These are phyloP conservation scores for Cavia porcellus DNA, from an alignment of 2,113 vertebrate species.

Conservation along the genomic window DNA sequence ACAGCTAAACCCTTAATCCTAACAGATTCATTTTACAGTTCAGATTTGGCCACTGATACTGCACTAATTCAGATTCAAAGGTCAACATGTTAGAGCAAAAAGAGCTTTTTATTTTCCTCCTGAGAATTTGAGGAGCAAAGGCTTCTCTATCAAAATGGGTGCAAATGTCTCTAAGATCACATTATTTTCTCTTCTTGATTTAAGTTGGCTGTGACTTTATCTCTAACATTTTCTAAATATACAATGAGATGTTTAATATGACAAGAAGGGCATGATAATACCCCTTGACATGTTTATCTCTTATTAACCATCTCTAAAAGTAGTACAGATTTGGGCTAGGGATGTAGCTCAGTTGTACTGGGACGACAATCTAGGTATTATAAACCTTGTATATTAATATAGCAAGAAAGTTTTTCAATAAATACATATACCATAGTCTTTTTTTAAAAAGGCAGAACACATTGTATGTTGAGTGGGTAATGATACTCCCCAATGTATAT, in stretches of 20 bases:
- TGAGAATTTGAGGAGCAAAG: constrained; percentile 71
- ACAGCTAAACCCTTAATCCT: constrained; percentile 84
- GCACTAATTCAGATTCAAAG: constrained; percentile 78
- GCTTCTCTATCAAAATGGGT: constrained; percentile 15
- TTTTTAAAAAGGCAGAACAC: not conserved
- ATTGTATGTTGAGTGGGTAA: not conserved
- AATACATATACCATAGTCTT: not conserved
- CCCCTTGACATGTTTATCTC: not conserved
- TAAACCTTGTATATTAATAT: not conserved
- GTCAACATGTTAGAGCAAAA: constrained; percentile 64
- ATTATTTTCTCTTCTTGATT: constrained; percentile 12
- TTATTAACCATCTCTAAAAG: not conserved
- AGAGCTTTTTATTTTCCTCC: not conserved
- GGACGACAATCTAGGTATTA: not conserved
- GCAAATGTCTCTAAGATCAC: not conserved
- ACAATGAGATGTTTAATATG: not conserved
- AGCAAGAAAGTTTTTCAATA: not conserved
- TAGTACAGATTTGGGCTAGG: not conserved
- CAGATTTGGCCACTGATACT: constrained; percentile 78
- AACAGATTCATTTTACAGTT: constrained; percentile 82
- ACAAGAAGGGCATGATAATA: not conserved
- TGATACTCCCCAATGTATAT: not conserved
- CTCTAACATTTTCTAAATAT: not conserved
- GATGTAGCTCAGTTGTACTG: not conserved
- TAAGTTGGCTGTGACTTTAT: not conserved